Evolutionary conservation across 37 sponge, comb jelly and placozoan species (phyloP).

Genomic region (Spongilla lacustris): DNA sequence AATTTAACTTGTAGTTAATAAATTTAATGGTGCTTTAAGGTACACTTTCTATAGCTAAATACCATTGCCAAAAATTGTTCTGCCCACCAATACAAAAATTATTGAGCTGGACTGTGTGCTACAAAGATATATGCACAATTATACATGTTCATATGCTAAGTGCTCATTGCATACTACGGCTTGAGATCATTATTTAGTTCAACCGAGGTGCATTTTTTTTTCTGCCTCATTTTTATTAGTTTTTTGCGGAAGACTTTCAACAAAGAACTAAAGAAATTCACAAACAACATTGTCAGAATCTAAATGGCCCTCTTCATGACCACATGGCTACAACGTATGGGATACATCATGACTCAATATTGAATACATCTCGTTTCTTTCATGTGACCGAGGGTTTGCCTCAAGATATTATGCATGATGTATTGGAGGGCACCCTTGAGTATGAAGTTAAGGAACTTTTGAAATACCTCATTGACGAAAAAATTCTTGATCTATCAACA

Average conservation of each 20-base stretch:
- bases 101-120: not conserved
- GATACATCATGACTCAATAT: slow-evolving; percentile 27
- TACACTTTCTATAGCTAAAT: too few species aligned
- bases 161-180: slow-evolving; percentile 1
- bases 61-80: too few species aligned
- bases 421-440: slow-evolving; percentile 57
- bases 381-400: slow-evolving; percentile 72
- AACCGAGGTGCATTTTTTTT: not conserved
- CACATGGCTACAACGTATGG: slow-evolving; percentile 75
- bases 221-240: slow-evolving; percentile 22
- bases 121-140: not conserved
- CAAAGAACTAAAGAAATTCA: slow-evolving; percentile 31
- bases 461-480: slow-evolving; percentile 19
- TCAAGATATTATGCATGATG: slow-evolving; percentile 78
- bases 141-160: slow-evolving; percentile 2
- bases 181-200: not conserved
- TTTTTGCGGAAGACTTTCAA: slow-evolving; percentile 23
- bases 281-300: slow-evolving; percentile 41
- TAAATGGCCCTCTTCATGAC: slow-evolving; percentile 63
- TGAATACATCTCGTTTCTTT: slow-evolving; percentile 55
- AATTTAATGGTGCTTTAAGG: too few species aligned
- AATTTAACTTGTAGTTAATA: too few species aligned
- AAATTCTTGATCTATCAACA: slow-evolving; percentile 12
- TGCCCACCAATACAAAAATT: too few species aligned
- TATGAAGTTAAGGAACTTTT: slow-evolving; percentile 32